Conservation (phyloP, 2,113 vertebrate genomes). For the Eulemur rufifrons region DNA sequence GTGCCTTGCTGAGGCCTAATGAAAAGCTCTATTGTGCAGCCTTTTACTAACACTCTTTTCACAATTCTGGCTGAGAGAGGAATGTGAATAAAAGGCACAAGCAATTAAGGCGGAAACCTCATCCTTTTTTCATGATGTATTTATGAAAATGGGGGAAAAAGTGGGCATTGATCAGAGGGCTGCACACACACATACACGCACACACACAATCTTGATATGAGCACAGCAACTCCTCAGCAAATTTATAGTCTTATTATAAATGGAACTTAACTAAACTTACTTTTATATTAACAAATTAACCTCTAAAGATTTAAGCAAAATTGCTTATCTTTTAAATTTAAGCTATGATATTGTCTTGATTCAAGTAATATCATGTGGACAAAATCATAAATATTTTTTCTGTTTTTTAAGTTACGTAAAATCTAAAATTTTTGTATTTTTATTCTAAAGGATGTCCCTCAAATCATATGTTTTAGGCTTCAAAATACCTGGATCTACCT, state of each 20-base stretch:
- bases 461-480: not conserved
- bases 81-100: constrained; percentile 90
- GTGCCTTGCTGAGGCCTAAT: constrained; percentile 89
- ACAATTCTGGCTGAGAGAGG: constrained; percentile 89
- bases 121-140: constrained; percentile 88
- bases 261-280: constrained; percentile 78
- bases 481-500: not conserved
- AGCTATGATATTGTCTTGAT: constrained; percentile 18
- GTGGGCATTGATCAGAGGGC: constrained; percentile 85
- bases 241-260: constrained; percentile 77
- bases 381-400: not conserved
- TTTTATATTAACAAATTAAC: constrained; percentile 75
- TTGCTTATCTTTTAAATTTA: constrained; percentile 49
- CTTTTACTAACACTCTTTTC: constrained; percentile 93
- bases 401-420: not conserved
- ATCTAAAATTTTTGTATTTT: not conserved
- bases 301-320: constrained; percentile 54
- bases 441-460: not conserved
- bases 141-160: constrained; percentile 84
- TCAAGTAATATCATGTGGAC: not conserved
- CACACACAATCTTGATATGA: constrained; percentile 77
- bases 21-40: constrained; percentile 96
- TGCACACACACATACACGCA: constrained; percentile 40
- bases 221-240: constrained; percentile 65
- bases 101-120: constrained; percentile 94